Evolutionary conservation across 2,797 vertebrate species (phyloP), one percentile per base, ranked within the genome.

Genomic region (Cynopterus sphinx): DNA sequence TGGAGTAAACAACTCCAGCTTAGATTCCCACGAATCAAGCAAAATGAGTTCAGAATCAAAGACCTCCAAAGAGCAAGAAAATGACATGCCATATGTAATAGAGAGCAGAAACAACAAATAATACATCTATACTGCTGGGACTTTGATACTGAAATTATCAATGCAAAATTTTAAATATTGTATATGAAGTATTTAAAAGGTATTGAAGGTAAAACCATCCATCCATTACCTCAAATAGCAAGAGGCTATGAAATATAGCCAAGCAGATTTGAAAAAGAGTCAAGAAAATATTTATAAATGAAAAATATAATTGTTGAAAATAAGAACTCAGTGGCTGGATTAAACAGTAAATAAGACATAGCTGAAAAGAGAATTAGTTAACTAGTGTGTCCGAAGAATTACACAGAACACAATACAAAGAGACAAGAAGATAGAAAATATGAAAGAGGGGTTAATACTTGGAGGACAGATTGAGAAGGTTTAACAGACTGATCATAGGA

Each of bases 261-360:
- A 65, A 11, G 75, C 53, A 85, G 51, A 53, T 65, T 63, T 63
- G 33, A 55, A 88, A 90, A 90, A 92, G 19, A 90, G 19, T 17
- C n/a, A 67, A 96, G 24, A 96, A 84, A 87, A 63, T n/a, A 79
- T n/a, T 96, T 78, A 49, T 78, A 90, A 73, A 68, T 83, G 10
- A 88, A 86, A 93, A 74, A 61, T 85, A 15, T 41, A 63, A 57
- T 22, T 49, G 16, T 91, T 89, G 55, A 93, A 77, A 82, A 73
- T 77, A 77, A 84, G 86, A 93, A 68, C 33, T 89, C 61, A 36
- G 0, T 21, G 24, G n/a, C 57, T 41, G 19, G 26, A 67, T 49
- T 74, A 89, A 57, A 71, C 5, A 81, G 21, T 74, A 85, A 70
- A 21, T 43, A 33, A 82, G 55, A 81, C 43, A 73, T 12, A 71